These are phyloP conservation scores for Podotricha telesiphe DNA, from an alignment of 2,888 invertebrate genomes.

Conservation along the genomic window DNA sequence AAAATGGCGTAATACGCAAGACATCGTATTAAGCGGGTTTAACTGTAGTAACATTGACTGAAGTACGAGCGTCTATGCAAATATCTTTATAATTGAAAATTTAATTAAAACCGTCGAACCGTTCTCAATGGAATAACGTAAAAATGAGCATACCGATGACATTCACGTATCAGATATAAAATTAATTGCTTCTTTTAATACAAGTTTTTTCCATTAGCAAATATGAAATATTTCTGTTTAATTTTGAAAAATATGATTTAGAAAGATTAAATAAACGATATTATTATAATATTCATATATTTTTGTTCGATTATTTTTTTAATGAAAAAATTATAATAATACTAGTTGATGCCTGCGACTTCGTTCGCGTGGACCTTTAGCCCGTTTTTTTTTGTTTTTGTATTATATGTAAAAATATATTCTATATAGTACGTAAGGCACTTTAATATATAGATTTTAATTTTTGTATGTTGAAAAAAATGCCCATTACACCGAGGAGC, in stretches of 20 bases:
- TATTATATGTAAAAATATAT: too few species aligned
- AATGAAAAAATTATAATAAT: too few species aligned
- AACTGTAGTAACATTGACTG: not conserved
- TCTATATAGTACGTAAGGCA: too few species aligned
- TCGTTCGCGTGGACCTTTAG: too few species aligned
- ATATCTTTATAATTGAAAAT: conserved; percentile 6
- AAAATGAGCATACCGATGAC: not conserved
- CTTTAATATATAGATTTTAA: too few species aligned
- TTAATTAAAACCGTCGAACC: conserved; percentile 29
- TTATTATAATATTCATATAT: too few species aligned
- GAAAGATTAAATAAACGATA: not conserved
- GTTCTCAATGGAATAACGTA: conserved; percentile 15
- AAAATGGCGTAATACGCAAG: too few species aligned
- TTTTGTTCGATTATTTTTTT: too few species aligned
- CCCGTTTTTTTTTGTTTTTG: too few species aligned
- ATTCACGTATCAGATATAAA: conserved; percentile 9
- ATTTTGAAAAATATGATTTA: not conserved
- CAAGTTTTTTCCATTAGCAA: not conserved
- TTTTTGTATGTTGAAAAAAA: too few species aligned
- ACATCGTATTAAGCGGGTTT: not conserved
- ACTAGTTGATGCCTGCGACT: too few species aligned
- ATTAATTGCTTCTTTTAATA: conserved; percentile 1
- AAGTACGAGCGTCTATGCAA: not conserved
- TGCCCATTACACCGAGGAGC: too few species aligned
- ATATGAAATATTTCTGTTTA: not conserved